Conservation (phyloP, 2,113 vertebrate genomes). For the Triplophysa siluroides region DNA sequence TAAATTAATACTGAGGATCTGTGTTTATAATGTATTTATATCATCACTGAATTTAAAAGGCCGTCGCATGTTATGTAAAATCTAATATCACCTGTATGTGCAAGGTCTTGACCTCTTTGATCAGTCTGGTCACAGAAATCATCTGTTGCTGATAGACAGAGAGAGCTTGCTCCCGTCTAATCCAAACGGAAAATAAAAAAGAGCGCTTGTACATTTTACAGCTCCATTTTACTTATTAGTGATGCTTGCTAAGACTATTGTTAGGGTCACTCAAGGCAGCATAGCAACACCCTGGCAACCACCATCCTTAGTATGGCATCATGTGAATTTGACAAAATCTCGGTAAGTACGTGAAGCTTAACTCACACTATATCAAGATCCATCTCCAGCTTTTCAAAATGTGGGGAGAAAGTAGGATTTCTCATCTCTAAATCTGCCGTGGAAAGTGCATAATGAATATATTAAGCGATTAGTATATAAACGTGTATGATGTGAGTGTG, state of each 20-base stretch:
- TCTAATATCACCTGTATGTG: constrained; percentile 36
- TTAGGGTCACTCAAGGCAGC: not conserved
- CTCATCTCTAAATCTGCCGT: constrained; percentile 32
- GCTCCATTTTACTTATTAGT: not conserved
- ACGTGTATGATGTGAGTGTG: not conserved
- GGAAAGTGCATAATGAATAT: not conserved
- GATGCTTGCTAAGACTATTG: not conserved
- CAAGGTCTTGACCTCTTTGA: constrained; percentile 46
- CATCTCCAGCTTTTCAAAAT: constrained; percentile 41
- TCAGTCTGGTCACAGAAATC: constrained; percentile 38
- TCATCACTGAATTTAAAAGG: not conserved
- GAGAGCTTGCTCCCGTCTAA: constrained; percentile 44
- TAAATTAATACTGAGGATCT: not conserved
- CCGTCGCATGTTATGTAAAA: not conserved
- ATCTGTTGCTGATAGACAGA: constrained; percentile 50
- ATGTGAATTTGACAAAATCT: too few relatives aligned
- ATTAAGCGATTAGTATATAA: not conserved
- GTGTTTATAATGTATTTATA: not conserved
- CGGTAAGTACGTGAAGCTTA: too few relatives aligned
- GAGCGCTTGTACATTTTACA: not conserved
- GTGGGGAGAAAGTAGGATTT: constrained; percentile 30
- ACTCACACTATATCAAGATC: constrained; percentile 49
- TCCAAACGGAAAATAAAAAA: not conserved
- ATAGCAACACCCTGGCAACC: not conserved
- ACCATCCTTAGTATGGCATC: not conserved